Evolutionary conservation across 2,113 vertebrate genomes (phyloP).

Genomic region (Caranx melampygus): DNA sequence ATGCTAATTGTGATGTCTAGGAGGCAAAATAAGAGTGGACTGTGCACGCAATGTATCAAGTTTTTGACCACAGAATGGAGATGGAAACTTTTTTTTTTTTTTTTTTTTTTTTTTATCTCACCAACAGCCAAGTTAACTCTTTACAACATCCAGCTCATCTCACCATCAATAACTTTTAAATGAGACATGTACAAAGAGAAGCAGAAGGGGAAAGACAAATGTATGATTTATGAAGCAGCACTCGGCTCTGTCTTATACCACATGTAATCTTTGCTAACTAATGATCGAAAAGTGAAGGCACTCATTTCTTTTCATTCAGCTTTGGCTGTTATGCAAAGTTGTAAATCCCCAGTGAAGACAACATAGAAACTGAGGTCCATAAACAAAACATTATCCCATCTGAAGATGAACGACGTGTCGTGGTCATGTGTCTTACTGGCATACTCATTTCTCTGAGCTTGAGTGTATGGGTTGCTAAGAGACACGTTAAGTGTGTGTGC

Average conservation of each 20-base stretch:
- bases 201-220: neutral
- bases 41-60: slow-evolving; percentile 14
- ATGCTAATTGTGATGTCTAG: slow-evolving; percentile 36
- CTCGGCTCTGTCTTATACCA: slow-evolving; percentile 7
- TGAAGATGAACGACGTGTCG: slow-evolving; percentile 51
- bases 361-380: slow-evolving; percentile 66
- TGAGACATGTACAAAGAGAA: neutral
- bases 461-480: slow-evolving; percentile 80
- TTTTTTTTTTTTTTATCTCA: slow-evolving; percentile 6
- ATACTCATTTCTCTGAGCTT: slow-evolving; percentile 72
- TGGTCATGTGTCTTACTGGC: slow-evolving; percentile 72
- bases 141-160: neutral
- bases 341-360: slow-evolving; percentile 69
- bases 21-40: slow-evolving; percentile 41
- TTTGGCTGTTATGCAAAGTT: slow-evolving; percentile 52
- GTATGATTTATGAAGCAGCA: slow-evolving; percentile 6
- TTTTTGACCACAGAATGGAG: slow-evolving; percentile 37
- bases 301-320: slow-evolving; percentile 13
- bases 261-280: slow-evolving; percentile 27
- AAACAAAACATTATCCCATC: slow-evolving; percentile 70
- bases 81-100: slow-evolving; percentile 20
- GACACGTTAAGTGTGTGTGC: slow-evolving; percentile 59
- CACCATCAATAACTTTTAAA: neutral
- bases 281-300: slow-evolving; percentile 21
- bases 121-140: neutral